These are phyloP conservation scores for Frankliniella intonsa DNA, from an alignment of 2,888 invertebrate species.

Conservation along the genomic window DNA sequence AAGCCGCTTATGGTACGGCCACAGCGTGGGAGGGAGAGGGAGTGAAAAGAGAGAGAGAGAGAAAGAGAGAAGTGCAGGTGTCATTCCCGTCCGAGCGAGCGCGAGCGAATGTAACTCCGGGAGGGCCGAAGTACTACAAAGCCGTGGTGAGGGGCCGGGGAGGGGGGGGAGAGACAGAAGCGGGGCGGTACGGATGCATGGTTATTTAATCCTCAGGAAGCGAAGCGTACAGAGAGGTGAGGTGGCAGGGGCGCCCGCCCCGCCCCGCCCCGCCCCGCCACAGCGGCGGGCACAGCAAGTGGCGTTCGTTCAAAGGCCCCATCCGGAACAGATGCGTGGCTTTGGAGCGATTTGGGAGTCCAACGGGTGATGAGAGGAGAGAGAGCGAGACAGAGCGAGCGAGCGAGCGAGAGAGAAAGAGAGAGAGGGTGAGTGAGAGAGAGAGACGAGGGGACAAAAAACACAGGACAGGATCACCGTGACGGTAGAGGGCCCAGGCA, in stretches of 20 bases:
- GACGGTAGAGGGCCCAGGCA: too few relatives aligned
- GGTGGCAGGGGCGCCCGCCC: neutral
- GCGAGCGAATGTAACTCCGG: neutral
- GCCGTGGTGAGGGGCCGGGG: neutral
- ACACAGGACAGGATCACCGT: too few relatives aligned
- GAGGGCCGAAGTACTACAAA: neutral
- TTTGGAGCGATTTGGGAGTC: neutral
- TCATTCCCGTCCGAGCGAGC: neutral
- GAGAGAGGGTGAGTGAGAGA: too few relatives aligned
- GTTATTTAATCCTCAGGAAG: conserved; percentile 25
- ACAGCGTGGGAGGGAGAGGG: neutral
- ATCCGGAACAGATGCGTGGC: conserved; percentile 5
- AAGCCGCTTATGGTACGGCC: neutral
- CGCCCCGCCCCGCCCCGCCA: neutral
- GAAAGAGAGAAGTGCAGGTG: neutral
- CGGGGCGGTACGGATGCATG: conserved; percentile 13
- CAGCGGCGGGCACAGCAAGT: neutral
- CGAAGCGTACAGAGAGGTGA: neutral
- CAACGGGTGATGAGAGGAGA: neutral
- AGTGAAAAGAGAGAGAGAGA: neutral
- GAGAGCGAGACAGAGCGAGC: neutral
- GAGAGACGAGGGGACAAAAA: too few relatives aligned
- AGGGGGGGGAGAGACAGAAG: neutral
- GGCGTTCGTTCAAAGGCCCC: neutral
- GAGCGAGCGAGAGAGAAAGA: too few relatives aligned